Evolutionary conservation across 1,140 invertebrate species (phyloP), one percentile per base, ranked within the genome.

Genomic region (Calliphora vicina): DNA sequence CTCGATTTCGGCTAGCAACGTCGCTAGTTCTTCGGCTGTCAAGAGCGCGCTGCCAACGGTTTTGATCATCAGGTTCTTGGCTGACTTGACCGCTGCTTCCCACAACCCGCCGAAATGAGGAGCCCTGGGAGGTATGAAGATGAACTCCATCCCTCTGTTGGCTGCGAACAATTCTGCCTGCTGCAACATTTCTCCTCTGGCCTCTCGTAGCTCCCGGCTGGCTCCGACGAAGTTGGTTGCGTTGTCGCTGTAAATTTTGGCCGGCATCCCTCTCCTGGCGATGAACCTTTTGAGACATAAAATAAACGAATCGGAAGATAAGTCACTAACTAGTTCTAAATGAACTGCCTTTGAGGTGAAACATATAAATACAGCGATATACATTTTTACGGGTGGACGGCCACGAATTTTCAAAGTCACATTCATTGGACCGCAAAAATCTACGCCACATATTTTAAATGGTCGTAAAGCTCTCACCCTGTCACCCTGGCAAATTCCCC

Each of bases 291-390:
- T 84, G 17, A 91, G 84, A 8, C 85, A 85, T 10, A 84, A 42
- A n/a, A 91, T 45, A 83, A 90, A 91, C 10, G 50, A 83, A 50
- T 88, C 84, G 26, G 90, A 85, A 4, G 82, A 84, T 15, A 91
- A 81, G 71, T 87, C 86, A 2, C 72, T 82, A n/a, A 90, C 87
- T 4, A 88, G 78, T 82, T 91, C 89, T 35, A 91, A 82, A 82
- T 91, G 88, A 1, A 88, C 74, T 0, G 89, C 87, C 50, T 85
- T 82, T 1, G 86, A 85, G 1, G 84, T 29, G 12, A 86, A 82
- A 84, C 90, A 88, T 0, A 87, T 84, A 81, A 88, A 89, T 1
- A 88, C 5, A 6, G 76, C 76, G 13, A 81, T 74, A 43, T 84
- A 85, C 23, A 57, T 80, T 78, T 85, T 84, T 1, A 50, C 2